These are phyloP conservation scores for Trogon surrucura DNA, from an alignment of 2,113 vertebrate species.

Conservation along the genomic window DNA sequence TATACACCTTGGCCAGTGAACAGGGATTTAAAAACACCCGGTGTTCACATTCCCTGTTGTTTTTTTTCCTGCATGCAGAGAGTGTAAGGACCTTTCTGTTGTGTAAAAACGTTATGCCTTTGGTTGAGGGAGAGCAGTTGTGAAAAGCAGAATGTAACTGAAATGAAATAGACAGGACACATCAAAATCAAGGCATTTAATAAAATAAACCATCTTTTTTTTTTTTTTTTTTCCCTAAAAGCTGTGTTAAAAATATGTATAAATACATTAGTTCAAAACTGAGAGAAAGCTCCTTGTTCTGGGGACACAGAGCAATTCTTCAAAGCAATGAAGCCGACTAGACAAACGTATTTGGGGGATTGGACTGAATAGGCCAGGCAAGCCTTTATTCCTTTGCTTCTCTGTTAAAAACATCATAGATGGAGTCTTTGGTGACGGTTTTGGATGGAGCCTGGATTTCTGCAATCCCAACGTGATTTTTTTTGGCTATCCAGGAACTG, in stretches of 20 bases:
- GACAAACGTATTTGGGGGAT: constrained; percentile 92
- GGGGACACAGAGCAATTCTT: not conserved
- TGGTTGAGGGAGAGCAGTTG: too few species aligned
- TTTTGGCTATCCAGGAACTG: constrained; percentile 93
- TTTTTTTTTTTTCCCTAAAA: not conserved
- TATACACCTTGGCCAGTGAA: too few species aligned
- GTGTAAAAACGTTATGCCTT: too few species aligned
- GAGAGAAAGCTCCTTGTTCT: constrained; percentile 15
- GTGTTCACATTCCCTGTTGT: too few species aligned
- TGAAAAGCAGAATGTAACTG: too few species aligned
- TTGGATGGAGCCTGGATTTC: constrained; percentile 82
- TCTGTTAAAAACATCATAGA: constrained; percentile 88
- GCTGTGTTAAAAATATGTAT: constrained; percentile 28
- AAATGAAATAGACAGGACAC: too few species aligned
- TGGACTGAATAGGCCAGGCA: constrained; percentile 90
- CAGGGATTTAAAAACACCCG: too few species aligned
- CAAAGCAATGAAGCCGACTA: constrained; percentile 55
- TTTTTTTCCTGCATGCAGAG: too few species aligned
- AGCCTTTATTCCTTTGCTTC: constrained; percentile 91
- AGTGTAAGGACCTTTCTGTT: too few species aligned
- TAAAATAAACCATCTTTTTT: too few species aligned
- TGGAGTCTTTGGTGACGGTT: constrained; percentile 82
- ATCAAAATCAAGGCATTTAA: too few species aligned
- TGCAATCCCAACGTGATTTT: constrained; percentile 91
- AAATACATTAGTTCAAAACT: not conserved